These are phyloP conservation scores for Agrotis ipsilon DNA, from an alignment of 2,888 invertebrate species.

Conservation along the genomic window DNA sequence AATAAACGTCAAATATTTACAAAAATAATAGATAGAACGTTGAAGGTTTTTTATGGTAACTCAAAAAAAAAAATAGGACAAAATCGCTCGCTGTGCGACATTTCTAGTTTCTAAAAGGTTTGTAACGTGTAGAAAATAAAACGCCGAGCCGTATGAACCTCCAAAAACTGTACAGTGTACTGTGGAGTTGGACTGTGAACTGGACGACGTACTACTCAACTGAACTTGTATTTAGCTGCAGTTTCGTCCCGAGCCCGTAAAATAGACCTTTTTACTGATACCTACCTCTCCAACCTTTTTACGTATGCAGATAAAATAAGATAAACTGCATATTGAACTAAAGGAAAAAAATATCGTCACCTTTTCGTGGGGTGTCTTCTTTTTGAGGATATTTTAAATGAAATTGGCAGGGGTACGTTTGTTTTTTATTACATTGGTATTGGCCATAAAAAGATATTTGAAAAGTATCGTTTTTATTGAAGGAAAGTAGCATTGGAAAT, in stretches of 20 bases:
- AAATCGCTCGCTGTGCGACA: constrained; percentile 31
- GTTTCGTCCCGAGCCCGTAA: constrained; percentile 27
- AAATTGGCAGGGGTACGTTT: constrained; percentile 8
- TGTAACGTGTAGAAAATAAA: constrained; percentile 51
- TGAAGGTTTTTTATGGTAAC: constrained; percentile 25
- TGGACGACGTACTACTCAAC: constrained; percentile 11
- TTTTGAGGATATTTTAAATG: constrained; percentile 7
- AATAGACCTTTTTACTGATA: constrained; percentile 44
- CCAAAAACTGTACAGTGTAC: constrained; percentile 16
- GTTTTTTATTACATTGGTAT: constrained; percentile 15
- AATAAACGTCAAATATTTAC: constrained; percentile 44
- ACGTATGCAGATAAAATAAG: constrained; percentile 46
- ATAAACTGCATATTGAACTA: constrained; percentile 52
- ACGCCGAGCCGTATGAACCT: constrained; percentile 43
- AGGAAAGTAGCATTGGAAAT: not conserved
- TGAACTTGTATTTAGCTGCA: constrained; percentile 29
- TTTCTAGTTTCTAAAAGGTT: constrained; percentile 56
- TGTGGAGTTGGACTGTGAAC: constrained; percentile 23
- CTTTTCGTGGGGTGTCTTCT: constrained; percentile 5
- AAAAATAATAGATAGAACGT: constrained; percentile 8
- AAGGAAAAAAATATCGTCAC: constrained; percentile 19
- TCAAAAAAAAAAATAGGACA: constrained; percentile 47
- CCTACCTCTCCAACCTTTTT: constrained; percentile 39
- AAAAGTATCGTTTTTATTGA: not conserved
- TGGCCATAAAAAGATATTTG: not conserved